These are phyloP conservation scores for Megatriorchis doriae DNA, from an alignment of 2,113 vertebrate genomes.

Conservation along the genomic window DNA sequence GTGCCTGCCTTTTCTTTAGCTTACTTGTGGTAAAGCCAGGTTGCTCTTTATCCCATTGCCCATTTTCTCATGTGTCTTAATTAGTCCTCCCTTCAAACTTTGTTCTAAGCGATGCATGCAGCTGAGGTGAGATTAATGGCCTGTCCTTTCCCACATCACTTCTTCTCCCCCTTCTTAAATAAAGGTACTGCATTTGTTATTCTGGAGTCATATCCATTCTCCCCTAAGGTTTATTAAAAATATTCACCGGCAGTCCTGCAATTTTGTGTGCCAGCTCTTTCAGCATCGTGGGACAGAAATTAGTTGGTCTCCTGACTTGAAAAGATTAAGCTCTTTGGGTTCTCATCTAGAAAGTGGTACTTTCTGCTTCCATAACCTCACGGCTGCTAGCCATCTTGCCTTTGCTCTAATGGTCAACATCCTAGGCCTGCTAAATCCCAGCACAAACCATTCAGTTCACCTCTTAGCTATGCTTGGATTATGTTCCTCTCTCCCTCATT, in stretches of 20 bases:
- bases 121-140: conserved; percentile 25
- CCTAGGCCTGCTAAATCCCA: neutral
- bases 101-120: neutral
- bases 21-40: neutral
- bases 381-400: neutral
- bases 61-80: conserved; percentile 47
- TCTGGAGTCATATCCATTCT: neutral
- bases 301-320: neutral
- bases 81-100: conserved; percentile 10
- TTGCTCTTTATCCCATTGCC: neutral
- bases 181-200: neutral
- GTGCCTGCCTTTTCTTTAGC: neutral
- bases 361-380: neutral
- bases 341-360: neutral
- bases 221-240: neutral
- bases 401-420: neutral
- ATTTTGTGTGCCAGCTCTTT: neutral
- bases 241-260: neutral
- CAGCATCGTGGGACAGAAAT: neutral
- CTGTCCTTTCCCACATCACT: conserved; percentile 3
- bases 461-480: neutral
- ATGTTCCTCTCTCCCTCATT: neutral
- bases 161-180: neutral
- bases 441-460: neutral
- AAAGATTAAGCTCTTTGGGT: neutral